Conservation (phyloP, 2,113 vertebrate genomes). For the Mustelus asterias region DNA sequence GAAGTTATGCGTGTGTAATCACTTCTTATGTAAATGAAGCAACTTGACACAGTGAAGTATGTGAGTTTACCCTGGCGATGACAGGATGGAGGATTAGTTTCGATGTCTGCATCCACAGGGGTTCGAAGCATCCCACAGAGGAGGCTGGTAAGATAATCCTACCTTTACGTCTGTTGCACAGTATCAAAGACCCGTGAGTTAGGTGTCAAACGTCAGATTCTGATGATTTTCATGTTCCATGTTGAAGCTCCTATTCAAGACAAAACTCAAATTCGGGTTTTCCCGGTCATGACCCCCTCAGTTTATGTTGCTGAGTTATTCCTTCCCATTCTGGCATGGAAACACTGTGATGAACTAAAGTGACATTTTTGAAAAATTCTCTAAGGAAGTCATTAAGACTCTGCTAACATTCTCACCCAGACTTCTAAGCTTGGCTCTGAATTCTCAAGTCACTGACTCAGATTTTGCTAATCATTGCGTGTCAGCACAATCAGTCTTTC, state of each 20-base stretch:
- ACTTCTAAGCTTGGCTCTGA: neutral
- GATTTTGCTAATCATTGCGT: neutral
- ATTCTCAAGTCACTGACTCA: neutral
- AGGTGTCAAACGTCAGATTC: neutral
- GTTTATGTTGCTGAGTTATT: neutral
- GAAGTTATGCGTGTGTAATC: neutral
- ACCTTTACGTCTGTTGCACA: neutral
- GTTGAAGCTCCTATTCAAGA: neutral
- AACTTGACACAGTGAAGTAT: neutral
- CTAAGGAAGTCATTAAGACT: neutral
- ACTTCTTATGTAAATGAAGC: neutral
- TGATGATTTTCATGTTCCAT: neutral
- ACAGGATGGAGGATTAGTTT: neutral
- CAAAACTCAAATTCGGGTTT: neutral
- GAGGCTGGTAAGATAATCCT: neutral
- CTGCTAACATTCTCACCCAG: neutral
- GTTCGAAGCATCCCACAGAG: neutral
- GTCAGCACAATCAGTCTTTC: neutral
- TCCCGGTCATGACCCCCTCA: neutral
- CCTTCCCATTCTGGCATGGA: neutral
- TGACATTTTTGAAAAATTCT: neutral
- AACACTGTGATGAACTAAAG: neutral
- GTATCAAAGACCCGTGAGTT: neutral
- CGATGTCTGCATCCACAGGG: neutral
- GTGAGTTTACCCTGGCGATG: neutral